Percentiles rank a stretch among this genome's conserved stretches.
These are phyloP conservation scores for Exaiptasia diaphana DNA, from an alignment of 64 coral and sea anemone species.

Conservation along the genomic window DNA sequence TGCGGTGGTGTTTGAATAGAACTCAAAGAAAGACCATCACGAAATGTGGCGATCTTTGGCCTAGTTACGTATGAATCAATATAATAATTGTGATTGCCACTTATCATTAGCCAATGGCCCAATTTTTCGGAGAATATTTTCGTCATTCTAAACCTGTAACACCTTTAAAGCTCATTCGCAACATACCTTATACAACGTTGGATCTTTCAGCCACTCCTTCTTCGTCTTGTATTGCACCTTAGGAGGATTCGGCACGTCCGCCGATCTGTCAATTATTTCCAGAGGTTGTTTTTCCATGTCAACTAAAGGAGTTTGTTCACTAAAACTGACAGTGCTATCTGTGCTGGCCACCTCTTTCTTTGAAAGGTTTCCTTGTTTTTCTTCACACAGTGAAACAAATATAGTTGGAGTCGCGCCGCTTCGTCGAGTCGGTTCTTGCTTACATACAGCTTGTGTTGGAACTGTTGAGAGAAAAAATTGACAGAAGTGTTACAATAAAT, in stretches of 20 bases:
- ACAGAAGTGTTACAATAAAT: no score
- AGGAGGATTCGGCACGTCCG: not conserved
- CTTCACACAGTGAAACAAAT: slow-evolving; percentile 18
- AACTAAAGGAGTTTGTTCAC: not conserved
- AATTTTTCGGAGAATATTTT: no score
- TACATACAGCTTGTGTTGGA: no score
- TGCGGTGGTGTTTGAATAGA: no score
- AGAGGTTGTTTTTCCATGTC: not conserved
- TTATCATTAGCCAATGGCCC: no score
- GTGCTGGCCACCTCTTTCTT: not conserved
- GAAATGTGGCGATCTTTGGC: no score
- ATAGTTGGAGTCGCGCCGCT: slow-evolving; percentile 37
- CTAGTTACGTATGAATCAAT: no score
- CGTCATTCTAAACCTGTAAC: no score
- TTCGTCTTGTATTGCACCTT: slow-evolving; percentile 4
- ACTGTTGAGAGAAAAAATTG: not conserved
- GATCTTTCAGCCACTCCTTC: slow-evolving; percentile 35
- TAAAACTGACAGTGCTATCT: not conserved
- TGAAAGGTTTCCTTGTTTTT: not conserved
- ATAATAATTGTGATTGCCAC: not conserved
- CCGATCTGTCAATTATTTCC: slow-evolving; percentile 25
- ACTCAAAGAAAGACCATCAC: no score
- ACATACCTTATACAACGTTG: slow-evolving; percentile 40
- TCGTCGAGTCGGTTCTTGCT: not conserved
- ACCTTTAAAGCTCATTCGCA: not conserved